Percentiles rank a stretch among this genome's conserved stretches.
Conservation (phyloP, 53 echinoderm and acorn worm species). For the Henricia sp. region DNA sequence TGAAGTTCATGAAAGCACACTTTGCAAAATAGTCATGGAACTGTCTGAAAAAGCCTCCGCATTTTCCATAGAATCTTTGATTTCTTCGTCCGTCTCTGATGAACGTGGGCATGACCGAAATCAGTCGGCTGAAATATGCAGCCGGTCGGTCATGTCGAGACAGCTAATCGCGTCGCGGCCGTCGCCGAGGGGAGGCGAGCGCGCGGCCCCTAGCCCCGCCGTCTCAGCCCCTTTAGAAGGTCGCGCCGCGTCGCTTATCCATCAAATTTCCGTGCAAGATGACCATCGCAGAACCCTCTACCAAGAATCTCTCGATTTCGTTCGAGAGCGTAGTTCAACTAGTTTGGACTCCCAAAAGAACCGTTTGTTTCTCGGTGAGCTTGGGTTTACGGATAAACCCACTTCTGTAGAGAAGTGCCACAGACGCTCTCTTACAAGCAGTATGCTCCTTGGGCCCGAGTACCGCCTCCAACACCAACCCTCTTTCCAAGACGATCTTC, state of each 20-base stretch:
- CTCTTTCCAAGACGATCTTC: background rate
- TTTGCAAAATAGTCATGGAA: background rate
- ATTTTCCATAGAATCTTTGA: constrained; percentile 11
- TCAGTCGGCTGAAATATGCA: background rate
- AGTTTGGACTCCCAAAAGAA: background rate
- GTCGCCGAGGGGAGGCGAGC: background rate
- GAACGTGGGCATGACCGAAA: background rate
- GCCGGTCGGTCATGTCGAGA: background rate
- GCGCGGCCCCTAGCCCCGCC: background rate
- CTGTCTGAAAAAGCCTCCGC: constrained; percentile 1
- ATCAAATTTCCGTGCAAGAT: background rate
- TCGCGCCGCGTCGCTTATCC: background rate
- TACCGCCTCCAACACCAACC: background rate
- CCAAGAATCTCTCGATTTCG: background rate
- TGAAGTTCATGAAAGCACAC: no score
- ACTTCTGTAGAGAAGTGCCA: background rate
- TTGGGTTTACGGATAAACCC: background rate
- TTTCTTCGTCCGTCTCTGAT: background rate
- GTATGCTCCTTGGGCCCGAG: background rate
- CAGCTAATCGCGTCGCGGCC: background rate
- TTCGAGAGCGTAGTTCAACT: no score
- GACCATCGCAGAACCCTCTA: background rate
- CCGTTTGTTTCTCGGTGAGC: background rate
- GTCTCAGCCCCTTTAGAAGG: background rate
- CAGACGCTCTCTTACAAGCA: background rate